A percentile compares a stretch with the other conserved stretches of the same genome.
Evolutionary conservation across 2,888 invertebrate genomes (phyloP).

Genomic region (Tholera decimalis): DNA sequence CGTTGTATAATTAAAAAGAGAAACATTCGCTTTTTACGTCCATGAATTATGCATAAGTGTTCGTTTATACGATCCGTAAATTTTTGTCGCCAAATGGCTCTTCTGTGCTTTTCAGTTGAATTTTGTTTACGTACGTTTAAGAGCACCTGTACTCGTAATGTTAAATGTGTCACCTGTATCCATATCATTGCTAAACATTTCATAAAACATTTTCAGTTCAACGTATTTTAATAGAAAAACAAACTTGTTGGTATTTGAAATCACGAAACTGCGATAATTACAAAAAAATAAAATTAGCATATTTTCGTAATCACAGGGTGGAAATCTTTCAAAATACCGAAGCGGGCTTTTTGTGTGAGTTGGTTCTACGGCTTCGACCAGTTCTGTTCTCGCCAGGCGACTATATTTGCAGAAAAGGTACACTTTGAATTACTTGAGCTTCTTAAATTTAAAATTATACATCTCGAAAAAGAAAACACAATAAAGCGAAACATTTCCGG

Average conservation of each 20-base stretch:
- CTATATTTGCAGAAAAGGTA: constrained; percentile 99
- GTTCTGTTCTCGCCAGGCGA: constrained; percentile 99
- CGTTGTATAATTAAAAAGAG: constrained; percentile 90
- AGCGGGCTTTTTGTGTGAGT: constrained; percentile 99
- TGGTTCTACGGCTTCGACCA: constrained; percentile 98
- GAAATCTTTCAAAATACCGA: constrained; percentile 99
- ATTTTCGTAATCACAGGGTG: constrained; percentile 91
- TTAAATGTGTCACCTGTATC: constrained; percentile 58
- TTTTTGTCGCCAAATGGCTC: constrained; percentile 85
- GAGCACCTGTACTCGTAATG: constrained; percentile 61
- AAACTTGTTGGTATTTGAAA: background rate
- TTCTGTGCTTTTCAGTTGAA: constrained; percentile 74
- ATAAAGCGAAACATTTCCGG: constrained; percentile 26
- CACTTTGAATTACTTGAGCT: constrained; percentile 58
- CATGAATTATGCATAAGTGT: constrained; percentile 90
- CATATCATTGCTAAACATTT: background rate
- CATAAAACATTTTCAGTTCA: background rate
- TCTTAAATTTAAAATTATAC: constrained; percentile 14
- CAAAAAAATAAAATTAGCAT: constrained; percentile 4
- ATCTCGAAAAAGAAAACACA: constrained; percentile 11
- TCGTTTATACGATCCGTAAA: constrained; percentile 88
- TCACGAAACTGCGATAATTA: constrained; percentile 7
- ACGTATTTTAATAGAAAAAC: background rate
- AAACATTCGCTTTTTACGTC: constrained; percentile 89
- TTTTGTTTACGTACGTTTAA: constrained; percentile 67